Evolutionary conservation across 2,888 invertebrate genomes (phyloP).

Genomic region (Leptura quadrifasciata): DNA sequence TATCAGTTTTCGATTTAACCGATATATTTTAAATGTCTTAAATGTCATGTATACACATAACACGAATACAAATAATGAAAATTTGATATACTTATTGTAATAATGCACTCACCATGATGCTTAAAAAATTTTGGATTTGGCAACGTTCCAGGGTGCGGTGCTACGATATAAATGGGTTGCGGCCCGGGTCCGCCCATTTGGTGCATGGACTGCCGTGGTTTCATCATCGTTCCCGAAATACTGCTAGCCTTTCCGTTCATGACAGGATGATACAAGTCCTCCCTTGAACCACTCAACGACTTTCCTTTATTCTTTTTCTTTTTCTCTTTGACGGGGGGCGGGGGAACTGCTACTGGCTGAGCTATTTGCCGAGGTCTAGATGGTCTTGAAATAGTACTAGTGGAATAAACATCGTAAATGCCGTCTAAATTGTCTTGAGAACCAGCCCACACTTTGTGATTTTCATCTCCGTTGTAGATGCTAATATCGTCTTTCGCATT

Average conservation of each 20-base stretch:
- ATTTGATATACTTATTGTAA: background rate
- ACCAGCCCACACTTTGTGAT: constrained; percentile 94
- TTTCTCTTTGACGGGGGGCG: constrained; percentile 84
- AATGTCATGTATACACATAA: too few species aligned
- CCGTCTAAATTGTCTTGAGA: constrained; percentile 84
- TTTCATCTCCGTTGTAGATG: constrained; percentile 92
- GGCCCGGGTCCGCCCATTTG: constrained; percentile 68
- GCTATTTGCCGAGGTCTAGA: constrained; percentile 88
- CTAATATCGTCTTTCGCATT: constrained; percentile 85
- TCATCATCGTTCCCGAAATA: constrained; percentile 73
- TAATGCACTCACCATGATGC: constrained; percentile 69
- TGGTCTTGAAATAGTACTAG: constrained; percentile 79
- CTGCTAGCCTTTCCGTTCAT: constrained; percentile 75
- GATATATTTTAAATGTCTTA: too few species aligned
- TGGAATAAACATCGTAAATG: constrained; percentile 82
- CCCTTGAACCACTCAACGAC: constrained; percentile 66
- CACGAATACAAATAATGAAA: too few species aligned
- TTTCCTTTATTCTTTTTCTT: constrained; percentile 77
- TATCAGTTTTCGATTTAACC: too few species aligned
- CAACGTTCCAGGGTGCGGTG: constrained; percentile 70
- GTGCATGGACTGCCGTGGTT: constrained; percentile 66
- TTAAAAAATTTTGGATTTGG: constrained; percentile 74
- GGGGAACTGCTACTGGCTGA: constrained; percentile 86
- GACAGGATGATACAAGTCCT: constrained; percentile 77
- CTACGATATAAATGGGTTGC: constrained; percentile 71